These are phyloP conservation scores for Augochlora pura DNA, from an alignment of 1,140 invertebrate genomes.

Conservation along the genomic window DNA sequence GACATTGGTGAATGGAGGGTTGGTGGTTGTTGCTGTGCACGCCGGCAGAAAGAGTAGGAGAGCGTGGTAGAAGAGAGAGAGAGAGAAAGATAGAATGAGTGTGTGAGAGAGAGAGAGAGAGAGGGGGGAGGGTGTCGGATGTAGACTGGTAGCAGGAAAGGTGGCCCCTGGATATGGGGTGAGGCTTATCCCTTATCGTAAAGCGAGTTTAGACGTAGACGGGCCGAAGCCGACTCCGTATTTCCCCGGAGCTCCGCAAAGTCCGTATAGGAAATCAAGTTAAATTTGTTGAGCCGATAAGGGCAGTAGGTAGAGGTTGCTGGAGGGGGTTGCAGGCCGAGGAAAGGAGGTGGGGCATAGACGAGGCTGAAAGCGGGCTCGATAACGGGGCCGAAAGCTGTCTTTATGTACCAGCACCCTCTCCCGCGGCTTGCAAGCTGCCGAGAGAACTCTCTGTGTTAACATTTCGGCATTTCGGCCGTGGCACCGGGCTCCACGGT, in stretches of 20 bases:
- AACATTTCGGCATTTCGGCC: conserved; percentile 32
- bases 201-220: conserved; percentile 71
- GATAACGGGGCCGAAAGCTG: conserved; percentile 65
- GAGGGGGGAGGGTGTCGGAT: neutral
- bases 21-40: conserved; percentile 32
- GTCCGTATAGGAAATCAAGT: conserved; percentile 75
- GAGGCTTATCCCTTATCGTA: conserved; percentile 74
- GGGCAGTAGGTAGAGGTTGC: conserved; percentile 49
- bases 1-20: conserved; percentile 49
- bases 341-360: conserved; percentile 4
- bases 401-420: conserved; percentile 51
- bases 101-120: neutral
- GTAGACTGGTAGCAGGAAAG: neutral
- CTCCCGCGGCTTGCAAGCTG: conserved; percentile 13
- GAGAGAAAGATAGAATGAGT: no score
- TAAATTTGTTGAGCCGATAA: conserved; percentile 76
- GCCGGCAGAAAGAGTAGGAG: neutral
- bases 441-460: conserved; percentile 4
- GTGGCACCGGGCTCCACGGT: neutral
- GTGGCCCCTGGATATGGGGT: conserved; percentile 18
- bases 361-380: conserved; percentile 42
- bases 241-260: conserved; percentile 72
- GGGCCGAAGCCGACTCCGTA: conserved; percentile 64
- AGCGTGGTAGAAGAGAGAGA: neutral
- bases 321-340: neutral